Conservation (phyloP, 2,888 invertebrate species). For the Acronicta aceris region DNA sequence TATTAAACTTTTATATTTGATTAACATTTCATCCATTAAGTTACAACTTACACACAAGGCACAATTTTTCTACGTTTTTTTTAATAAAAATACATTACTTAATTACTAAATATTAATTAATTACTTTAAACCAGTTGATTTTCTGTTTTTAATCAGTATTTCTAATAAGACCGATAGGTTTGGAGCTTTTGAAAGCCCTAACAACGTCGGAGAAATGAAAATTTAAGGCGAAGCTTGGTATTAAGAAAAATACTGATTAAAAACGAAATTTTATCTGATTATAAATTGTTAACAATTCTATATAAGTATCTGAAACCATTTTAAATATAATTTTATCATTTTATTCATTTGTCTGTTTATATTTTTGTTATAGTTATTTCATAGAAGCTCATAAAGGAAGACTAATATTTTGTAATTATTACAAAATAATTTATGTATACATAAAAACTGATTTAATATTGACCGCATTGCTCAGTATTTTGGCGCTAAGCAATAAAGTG, state of each 20-base stretch:
- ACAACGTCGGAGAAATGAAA: too few species aligned
- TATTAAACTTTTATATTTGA: constrained; percentile 12
- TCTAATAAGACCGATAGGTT: background rate
- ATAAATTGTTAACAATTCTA: constrained; percentile 15
- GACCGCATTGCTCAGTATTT: too few species aligned
- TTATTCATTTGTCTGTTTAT: background rate
- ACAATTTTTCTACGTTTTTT: constrained; percentile 18
- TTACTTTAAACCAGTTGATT: constrained; percentile 12
- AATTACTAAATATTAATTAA: constrained; percentile 17
- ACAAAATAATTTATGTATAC: background rate
- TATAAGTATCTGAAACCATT: constrained; percentile 17
- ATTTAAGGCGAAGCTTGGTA: background rate
- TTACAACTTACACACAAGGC: constrained; percentile 30
- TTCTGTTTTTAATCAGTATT: constrained; percentile 7
- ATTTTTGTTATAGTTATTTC: background rate
- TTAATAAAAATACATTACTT: constrained; percentile 19
- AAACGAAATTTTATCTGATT: constrained; percentile 12
- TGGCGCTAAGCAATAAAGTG: too few species aligned
- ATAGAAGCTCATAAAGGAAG: background rate
- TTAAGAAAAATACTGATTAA: constrained; percentile 8
- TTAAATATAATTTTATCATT: background rate
- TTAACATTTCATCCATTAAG: constrained; percentile 21
- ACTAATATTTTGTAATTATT: background rate
- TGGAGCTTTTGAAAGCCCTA: background rate
- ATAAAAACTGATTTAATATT: background rate